Base-by-base conservation (phyloP, 2,888 invertebrate species). In the Troglohyphantes excavatus region DNA sequence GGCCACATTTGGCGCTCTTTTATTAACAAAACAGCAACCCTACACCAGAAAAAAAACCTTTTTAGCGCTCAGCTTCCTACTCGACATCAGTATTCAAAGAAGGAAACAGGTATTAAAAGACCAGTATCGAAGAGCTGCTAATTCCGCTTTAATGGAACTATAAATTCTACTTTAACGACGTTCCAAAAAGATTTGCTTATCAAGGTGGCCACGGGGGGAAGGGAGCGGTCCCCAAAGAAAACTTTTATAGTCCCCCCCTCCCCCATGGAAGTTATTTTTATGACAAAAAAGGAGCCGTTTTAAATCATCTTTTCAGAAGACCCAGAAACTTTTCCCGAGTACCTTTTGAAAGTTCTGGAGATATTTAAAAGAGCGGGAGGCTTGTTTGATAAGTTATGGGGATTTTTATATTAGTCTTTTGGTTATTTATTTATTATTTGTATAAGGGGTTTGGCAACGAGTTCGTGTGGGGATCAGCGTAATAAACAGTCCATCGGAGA, bases 61-160 rank as follows among this genome's bases (percentile, higher is more conserved):
- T 82, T n/a, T 23, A 65, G 29, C 82, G 75, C 68, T 75, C 79
- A 19, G 21, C 63, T 53, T 39, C 61, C 53, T 75, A 26, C 23
- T 59, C 29, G 82, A 88, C 88, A 88, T 81, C 82, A 81, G 88
- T 75, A 82, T 88, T 88, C 88, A 88, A 81, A 88, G 68, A 29
- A 82, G 82, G 75, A 81, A 82, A 82, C 81, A 75, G 81, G 82
- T 82, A 88, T 88, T 88, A 82, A 88, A 88, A 53, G 59, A 7
- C 46, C 53, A 9, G 88, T 73, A 82, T 75, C 68, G 26, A 23
- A 26, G 65, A 68, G 67, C 67, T 81, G 88, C 88, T 88, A 88
- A 88, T 88, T 88, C 88, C 68, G 75, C 75, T 88, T 88, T 88
- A 88, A 88, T 88, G 88, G 88, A 88, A 79, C 73, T 88, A 88